Percentiles rank a stretch among this genome's conserved stretches.
These are phyloP conservation scores for Rutpela maculata DNA, from an alignment of 2,888 invertebrate genomes.

Conservation along the genomic window DNA sequence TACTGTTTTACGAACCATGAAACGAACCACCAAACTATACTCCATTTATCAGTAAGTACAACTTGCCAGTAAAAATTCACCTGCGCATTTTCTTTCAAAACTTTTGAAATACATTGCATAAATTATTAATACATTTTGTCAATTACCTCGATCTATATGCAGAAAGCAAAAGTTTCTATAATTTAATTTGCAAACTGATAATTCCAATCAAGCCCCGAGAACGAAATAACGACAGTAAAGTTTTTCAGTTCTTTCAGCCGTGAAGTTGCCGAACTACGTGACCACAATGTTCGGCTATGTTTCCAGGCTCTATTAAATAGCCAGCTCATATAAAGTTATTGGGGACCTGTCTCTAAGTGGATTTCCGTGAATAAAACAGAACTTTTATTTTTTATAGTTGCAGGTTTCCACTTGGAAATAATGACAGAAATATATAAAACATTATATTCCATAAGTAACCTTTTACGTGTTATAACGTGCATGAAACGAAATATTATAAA, in stretches of 20 bases:
- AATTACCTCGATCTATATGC: constrained; percentile 33
- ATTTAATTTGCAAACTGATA: constrained; percentile 39
- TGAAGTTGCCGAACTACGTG: constrained; percentile 42
- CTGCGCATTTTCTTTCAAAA: neutral
- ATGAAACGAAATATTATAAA: too few relatives aligned
- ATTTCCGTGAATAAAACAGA: constrained; percentile 24
- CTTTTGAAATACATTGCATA: constrained; percentile 22
- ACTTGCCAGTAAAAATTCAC: constrained; percentile 8
- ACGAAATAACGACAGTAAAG: constrained; percentile 30
- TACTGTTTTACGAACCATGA: neutral
- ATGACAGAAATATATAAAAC: neutral
- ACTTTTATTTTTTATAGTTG: constrained; percentile 15
- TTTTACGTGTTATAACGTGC: too few relatives aligned
- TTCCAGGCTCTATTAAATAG: constrained; percentile 28
- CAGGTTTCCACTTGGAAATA: neutral
- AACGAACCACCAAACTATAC: neutral
- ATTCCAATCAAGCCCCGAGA: constrained; percentile 35
- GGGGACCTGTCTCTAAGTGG: constrained; percentile 30
- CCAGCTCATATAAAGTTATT: constrained; percentile 32
- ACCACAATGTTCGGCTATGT: constrained; percentile 32
- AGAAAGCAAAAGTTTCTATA: constrained; percentile 38
- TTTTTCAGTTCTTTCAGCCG: constrained; percentile 27
- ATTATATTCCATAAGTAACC: too few relatives aligned
- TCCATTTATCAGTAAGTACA: neutral
- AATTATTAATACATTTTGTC: constrained; percentile 30